Evolutionary conservation across 2,797 vertebrate genomes (phyloP), one percentile per base, ranked within the genome.

Genomic region (Lepilemur ruficaudatus): DNA sequence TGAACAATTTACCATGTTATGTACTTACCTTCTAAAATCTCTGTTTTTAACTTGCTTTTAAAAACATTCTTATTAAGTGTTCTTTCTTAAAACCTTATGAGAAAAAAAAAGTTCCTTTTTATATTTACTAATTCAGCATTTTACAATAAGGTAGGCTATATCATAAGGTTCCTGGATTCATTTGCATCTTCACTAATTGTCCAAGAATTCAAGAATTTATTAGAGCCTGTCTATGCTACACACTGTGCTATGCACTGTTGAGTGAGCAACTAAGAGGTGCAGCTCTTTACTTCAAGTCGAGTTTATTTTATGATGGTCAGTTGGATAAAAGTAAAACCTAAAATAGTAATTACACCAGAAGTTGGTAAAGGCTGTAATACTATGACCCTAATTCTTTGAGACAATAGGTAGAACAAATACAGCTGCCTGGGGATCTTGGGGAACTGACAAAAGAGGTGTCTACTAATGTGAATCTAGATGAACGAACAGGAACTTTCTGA

Each of bases 101-200:
- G 38, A 43, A 38, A 86, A 79, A 55, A 23, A 6, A 76, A 8
- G 0, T 35, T 89, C 14, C 20, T 57, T 86, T 94, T 72, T 14
- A n/a, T 92, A 72, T 73, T 78, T 87, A 30, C 23, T 87, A 30
- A 80, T 89, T 89, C 87, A 70, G 17, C 18, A 41, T 89, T 83
- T 78, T 59, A 41, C 50, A 10, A 48, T n/a, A 89, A 59, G 18
- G 15, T 32, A 41, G 23, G 12, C 35, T 85, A 3, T 85, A 3
- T 30, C 38, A 2, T 50, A 11, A n/a, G 30, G 3, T 7, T 67
- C 41, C 28, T 91, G 14, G 4, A 43, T 41, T 87, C 2, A 22
- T 80, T 59, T 50, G 25, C 79, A n/a, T 23, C 14, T 10, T 52
- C 79, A 65, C 28, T n/a, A 14, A 57, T 55, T 82, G 76, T 86